Evolutionary conservation across 2,888 invertebrate genomes (phyloP).

Genomic region (Phalera bucephala): DNA sequence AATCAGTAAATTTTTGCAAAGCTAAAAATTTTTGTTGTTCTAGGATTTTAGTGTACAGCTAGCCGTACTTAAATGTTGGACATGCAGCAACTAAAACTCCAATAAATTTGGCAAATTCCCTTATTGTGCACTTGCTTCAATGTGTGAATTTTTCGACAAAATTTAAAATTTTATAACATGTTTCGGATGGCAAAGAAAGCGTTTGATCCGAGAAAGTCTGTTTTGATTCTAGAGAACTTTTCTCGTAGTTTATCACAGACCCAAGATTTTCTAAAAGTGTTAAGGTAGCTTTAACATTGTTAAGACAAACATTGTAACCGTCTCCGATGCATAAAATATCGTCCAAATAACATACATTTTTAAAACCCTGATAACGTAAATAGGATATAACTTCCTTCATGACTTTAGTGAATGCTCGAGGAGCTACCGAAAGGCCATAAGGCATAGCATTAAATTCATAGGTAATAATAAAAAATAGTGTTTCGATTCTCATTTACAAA

Average conservation of each 20-base stretch:
- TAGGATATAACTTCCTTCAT: constrained; percentile 14
- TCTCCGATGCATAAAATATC: constrained; percentile 2
- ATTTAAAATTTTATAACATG: constrained; percentile 2
- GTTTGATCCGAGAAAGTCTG: constrained; percentile 3
- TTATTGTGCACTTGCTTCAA: constrained; percentile 7
- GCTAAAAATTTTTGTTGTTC: constrained; percentile 12
- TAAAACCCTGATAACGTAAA: constrained; percentile 2
- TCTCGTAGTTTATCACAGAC: constrained; percentile 9
- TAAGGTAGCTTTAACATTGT: constrained; percentile 3
- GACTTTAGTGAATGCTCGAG: constrained; percentile 15
- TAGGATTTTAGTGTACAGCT: constrained; percentile 10
- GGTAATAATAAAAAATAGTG: too few species aligned
- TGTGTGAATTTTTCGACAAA: constrained; percentile 6
- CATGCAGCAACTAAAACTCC: constrained; percentile 5
- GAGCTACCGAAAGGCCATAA: constrained; percentile 19
- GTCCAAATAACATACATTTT: constrained; percentile 2
- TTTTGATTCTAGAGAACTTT: constrained; percentile 3
- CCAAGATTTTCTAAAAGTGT: constrained; percentile 8
- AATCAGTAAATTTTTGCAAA: constrained; percentile 4
- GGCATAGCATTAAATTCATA: constrained; percentile 18
- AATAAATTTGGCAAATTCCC: constrained; percentile 6
- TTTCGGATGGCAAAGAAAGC: constrained; percentile 9
- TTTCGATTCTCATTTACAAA: too few species aligned
- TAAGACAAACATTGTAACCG: constrained; percentile 2
- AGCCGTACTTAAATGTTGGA: constrained; percentile 7